Percentiles rank a stretch among this genome's conserved stretches.
Evolutionary conservation across 2,888 invertebrate species (phyloP).

Genomic region (Lochmaea crataegi): DNA sequence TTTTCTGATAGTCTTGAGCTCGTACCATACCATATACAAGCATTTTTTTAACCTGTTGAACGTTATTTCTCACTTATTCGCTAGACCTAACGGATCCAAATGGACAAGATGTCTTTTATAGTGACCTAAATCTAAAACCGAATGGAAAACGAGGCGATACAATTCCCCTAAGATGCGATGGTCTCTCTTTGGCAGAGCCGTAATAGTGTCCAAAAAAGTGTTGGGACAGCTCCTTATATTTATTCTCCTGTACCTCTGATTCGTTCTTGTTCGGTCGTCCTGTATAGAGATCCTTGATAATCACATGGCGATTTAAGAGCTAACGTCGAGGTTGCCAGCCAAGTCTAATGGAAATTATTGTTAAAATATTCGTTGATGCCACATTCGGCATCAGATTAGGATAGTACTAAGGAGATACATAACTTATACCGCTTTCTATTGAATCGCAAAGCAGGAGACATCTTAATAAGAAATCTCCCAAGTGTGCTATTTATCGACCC

Average conservation of each 20-base stretch:
- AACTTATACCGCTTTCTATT: conserved; percentile 40
- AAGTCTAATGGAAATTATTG: conserved; percentile 46
- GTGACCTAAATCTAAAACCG: too few species aligned
- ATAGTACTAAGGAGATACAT: conserved; percentile 41
- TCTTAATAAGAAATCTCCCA: conserved; percentile 36
- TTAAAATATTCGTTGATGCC: conserved; percentile 39
- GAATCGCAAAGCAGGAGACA: conserved; percentile 33
- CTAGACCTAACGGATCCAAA: too few species aligned
- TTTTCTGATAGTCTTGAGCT: too few species aligned
- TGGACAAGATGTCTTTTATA: too few species aligned
- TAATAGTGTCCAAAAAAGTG: not conserved
- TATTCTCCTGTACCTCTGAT: too few species aligned
- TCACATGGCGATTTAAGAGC: conserved; percentile 54
- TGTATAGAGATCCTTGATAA: conserved; percentile 27
- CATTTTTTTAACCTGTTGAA: too few species aligned
- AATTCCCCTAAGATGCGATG: too few species aligned
- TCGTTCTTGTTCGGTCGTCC: not conserved
- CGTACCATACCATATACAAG: too few species aligned
- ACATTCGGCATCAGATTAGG: conserved; percentile 46
- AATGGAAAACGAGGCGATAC: too few species aligned
- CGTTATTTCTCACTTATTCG: too few species aligned
- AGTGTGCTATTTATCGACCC: conserved; percentile 34
- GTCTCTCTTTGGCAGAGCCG: not conserved
- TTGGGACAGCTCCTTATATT: not conserved
- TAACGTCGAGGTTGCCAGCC: conserved; percentile 49